These are phyloP conservation scores for Pollenia labialis DNA, from an alignment of 2,888 invertebrate species.

Conservation along the genomic window DNA sequence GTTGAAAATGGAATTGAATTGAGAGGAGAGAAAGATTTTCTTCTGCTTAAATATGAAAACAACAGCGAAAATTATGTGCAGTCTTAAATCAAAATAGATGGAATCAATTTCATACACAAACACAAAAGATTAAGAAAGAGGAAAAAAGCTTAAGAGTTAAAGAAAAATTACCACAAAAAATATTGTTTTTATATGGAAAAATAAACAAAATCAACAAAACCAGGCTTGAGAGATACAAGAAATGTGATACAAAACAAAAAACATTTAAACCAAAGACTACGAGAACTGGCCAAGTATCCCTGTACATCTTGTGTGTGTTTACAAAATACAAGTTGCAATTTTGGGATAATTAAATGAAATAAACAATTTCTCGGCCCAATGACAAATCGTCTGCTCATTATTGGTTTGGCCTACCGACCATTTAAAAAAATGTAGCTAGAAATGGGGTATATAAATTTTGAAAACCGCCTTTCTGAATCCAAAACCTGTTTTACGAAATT, in stretches of 20 bases:
- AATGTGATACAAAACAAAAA: constrained; percentile 15
- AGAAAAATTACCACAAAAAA: constrained; percentile 41
- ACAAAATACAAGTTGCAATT: too few relatives aligned
- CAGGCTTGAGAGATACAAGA: constrained; percentile 35
- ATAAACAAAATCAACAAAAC: constrained; percentile 28
- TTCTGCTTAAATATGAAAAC: not conserved
- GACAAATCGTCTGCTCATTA: too few relatives aligned
- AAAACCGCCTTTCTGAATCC: too few relatives aligned
- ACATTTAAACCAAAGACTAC: not conserved
- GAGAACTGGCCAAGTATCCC: not conserved
- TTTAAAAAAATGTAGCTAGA: too few relatives aligned
- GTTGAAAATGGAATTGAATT: constrained; percentile 13
- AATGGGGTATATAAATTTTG: too few relatives aligned
- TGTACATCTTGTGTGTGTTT: too few relatives aligned
- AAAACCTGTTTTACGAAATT: too few relatives aligned
- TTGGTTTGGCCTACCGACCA: too few relatives aligned
- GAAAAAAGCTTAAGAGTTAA: constrained; percentile 21
- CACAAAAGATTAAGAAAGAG: constrained; percentile 4
- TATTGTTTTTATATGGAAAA: not conserved
- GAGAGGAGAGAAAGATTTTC: constrained; percentile 22
- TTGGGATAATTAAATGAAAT: too few relatives aligned
- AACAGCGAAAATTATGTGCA: not conserved
- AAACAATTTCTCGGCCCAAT: too few relatives aligned
- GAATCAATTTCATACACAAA: constrained; percentile 32
- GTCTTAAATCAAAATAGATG: constrained; percentile 15